Conservation (phyloP, 2,888 invertebrate species). For the Ochropleura plecta region DNA sequence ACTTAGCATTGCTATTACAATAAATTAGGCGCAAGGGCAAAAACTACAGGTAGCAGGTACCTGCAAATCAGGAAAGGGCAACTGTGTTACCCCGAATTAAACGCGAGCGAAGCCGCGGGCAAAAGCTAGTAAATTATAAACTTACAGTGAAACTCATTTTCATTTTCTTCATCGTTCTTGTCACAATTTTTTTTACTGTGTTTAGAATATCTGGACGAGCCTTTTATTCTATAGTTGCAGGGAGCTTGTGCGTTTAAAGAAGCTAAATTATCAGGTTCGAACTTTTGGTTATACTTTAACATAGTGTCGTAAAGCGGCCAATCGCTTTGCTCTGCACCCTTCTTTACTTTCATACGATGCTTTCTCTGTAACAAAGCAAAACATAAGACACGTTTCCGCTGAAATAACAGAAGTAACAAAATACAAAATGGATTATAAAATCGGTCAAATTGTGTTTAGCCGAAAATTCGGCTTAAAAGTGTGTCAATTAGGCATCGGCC, state of each 20-base stretch:
- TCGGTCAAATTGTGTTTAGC: background rate
- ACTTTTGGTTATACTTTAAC: conserved; percentile 77
- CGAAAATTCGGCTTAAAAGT: background rate
- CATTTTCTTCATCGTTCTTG: conserved; percentile 72
- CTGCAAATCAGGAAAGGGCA: too few species aligned
- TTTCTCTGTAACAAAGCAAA: conserved; percentile 78
- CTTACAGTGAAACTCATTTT: conserved; percentile 85
- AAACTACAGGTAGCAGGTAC: too few species aligned
- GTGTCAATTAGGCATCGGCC: background rate
- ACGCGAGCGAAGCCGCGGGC: too few species aligned
- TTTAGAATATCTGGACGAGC: conserved; percentile 66
- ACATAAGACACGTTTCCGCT: background rate
- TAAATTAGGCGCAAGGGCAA: too few species aligned
- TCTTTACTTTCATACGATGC: conserved; percentile 79
- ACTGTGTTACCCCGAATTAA: too few species aligned
- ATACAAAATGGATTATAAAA: background rate
- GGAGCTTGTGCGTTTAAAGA: conserved; percentile 75
- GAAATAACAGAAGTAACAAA: background rate
- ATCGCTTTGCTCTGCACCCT: conserved; percentile 71
- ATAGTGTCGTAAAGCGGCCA: conserved; percentile 83
- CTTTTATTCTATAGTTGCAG: conserved; percentile 64
- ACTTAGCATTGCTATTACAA: too few species aligned
- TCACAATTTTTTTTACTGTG: conserved; percentile 60
- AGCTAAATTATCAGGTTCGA: conserved; percentile 76
- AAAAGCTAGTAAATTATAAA: conserved; percentile 33